phyloP scores from a whole-genome alignment of 1,140 invertebrate species.

The Drosophila pandora region DNA sequence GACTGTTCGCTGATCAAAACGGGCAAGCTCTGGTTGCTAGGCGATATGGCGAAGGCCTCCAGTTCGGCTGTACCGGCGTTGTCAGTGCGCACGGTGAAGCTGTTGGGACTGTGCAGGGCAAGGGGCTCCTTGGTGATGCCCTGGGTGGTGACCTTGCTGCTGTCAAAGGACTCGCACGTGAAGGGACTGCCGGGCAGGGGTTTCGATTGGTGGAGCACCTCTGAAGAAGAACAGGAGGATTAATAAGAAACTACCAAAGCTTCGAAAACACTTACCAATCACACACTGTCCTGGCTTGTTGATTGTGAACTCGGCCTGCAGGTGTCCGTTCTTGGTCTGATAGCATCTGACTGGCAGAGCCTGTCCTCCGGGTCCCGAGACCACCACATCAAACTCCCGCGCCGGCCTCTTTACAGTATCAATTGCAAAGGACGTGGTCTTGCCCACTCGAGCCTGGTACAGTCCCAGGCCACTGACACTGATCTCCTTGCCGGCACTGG shows the following conservation, averaged over 20 bases:
- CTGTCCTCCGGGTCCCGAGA: conserved; percentile 94
- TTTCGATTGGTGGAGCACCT: conserved; percentile 96
- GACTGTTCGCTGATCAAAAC: conserved; percentile 90
- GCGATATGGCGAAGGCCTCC: conserved; percentile 94
- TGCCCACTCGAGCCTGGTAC: conserved; percentile 92
- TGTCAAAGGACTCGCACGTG: conserved; percentile 97
- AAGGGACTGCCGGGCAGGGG: conserved; percentile 97
- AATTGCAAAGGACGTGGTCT: conserved; percentile 93
- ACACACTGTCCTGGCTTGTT: conserved; percentile 89
- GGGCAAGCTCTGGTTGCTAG: conserved; percentile 93
- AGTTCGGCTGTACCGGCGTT: conserved; percentile 95
- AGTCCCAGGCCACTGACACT: conserved; percentile 88
- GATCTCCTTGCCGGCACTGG: conserved; percentile 88
- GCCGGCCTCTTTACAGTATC: conserved; percentile 93
- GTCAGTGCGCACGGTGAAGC: conserved; percentile 94
- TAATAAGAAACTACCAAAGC: too few relatives aligned
- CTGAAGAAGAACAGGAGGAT: conserved; percentile 65
- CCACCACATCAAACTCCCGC: conserved; percentile 95
- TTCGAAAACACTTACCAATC: conserved; percentile 85
- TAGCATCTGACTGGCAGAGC: conserved; percentile 97
- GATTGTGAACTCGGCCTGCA: conserved; percentile 96
- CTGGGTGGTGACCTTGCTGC: conserved; percentile 89
- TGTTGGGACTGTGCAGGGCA: conserved; percentile 92
- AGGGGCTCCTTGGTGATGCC: conserved; percentile 91
- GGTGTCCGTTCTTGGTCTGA: conserved; percentile 96